phyloP scores from a whole-genome alignment of 2,888 invertebrate genomes.

The Latrodectus elegans region DNA sequence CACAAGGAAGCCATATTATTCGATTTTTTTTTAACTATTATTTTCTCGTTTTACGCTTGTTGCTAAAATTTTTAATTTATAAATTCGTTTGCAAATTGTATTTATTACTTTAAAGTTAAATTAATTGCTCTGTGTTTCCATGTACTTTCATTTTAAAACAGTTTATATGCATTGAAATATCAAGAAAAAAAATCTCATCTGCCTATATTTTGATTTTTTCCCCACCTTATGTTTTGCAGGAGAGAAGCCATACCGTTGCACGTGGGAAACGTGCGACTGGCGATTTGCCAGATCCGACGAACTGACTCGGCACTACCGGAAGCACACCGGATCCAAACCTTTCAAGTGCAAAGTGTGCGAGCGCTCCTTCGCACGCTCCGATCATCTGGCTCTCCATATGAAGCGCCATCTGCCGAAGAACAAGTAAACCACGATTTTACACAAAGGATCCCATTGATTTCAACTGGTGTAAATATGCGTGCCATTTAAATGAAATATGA shows the following conservation, averaged over 20 bases:
- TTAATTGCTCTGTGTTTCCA: too few species aligned
- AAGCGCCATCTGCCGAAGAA: conserved; percentile 85
- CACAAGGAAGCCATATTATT: too few species aligned
- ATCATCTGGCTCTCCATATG: conserved; percentile 80
- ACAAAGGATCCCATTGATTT: background rate
- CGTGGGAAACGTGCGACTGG: conserved; percentile 79
- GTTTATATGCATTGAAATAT: too few species aligned
- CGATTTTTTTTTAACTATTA: too few species aligned
- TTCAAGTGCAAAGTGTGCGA: conserved; percentile 79
- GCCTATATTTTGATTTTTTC: background rate
- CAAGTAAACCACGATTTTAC: conserved; percentile 40
- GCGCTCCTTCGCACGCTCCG: conserved; percentile 79
- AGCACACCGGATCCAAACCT: conserved; percentile 80
- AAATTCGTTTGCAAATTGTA: too few species aligned
- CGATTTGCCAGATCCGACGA: conserved; percentile 79
- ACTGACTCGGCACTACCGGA: conserved; percentile 79
- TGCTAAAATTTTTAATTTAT: too few species aligned
- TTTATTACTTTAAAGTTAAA: too few species aligned
- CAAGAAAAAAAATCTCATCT: too few species aligned
- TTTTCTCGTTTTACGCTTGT: too few species aligned
- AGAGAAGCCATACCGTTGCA: conserved; percentile 79
- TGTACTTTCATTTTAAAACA: too few species aligned
- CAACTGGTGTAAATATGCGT: background rate
- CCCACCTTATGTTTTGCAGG: conserved; percentile 74
- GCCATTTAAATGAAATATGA: background rate